A percentile compares a stretch with the other conserved stretches of the same genome.
These are phyloP conservation scores for Petrolisthes cinctipes DNA, from an alignment of 2,888 invertebrate genomes.

Conservation along the genomic window DNA sequence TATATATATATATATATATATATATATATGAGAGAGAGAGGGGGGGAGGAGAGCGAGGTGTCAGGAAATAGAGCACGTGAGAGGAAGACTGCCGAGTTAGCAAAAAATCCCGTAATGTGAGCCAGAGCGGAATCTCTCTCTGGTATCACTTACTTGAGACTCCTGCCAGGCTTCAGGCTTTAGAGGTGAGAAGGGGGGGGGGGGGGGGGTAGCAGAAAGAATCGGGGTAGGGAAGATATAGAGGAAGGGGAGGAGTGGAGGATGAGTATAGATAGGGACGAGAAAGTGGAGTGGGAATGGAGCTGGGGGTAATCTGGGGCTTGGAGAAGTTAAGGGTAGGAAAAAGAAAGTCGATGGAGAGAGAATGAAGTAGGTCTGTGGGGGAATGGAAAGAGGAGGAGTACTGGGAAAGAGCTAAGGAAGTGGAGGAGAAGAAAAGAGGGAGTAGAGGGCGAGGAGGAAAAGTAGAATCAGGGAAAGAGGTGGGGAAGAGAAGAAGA, in stretches of 20 bases:
- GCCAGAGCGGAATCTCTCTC: background rate
- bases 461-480: background rate
- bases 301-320: background rate
- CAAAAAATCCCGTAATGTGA: background rate
- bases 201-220: conserved; percentile 9
- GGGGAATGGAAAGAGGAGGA: background rate
- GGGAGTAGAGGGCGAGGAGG: background rate
- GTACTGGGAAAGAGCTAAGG: background rate
- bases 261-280: background rate
- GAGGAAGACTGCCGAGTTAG: background rate
- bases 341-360: background rate
- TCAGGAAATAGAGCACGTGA: conserved; percentile 7
- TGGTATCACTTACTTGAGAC: background rate
- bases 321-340: background rate
- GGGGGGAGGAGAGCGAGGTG: background rate
- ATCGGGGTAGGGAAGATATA: background rate
- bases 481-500: background rate
- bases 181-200: background rate
- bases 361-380: background rate
- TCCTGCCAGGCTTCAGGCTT: background rate
- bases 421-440: background rate
- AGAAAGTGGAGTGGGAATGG: background rate
- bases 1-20: conserved; percentile 35
- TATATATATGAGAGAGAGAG: background rate
- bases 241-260: background rate